Evolutionary conservation across 2,113 vertebrate species (phyloP), one percentile per base, ranked within the genome.

Genomic region (Anoplopoma fimbria): DNA sequence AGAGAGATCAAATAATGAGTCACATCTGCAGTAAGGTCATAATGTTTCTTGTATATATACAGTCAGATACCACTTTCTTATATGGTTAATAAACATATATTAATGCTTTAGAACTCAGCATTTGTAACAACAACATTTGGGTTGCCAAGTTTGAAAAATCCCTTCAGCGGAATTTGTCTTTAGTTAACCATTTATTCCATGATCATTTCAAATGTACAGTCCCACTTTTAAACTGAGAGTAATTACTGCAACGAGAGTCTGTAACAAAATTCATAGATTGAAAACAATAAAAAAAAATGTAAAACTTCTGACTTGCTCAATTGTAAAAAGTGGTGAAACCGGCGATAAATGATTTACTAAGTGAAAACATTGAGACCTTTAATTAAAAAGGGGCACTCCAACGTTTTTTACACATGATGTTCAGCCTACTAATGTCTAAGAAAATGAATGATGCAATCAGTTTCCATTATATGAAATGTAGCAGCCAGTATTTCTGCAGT

Each of bases 1-100:
- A 75, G 25, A 84, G 49, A 86, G 25, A 71, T 67, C 33, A 67
- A 74, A 74, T 27, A 49, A 29, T 49, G 21, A 49, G 14, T 74
- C 58, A 77, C 19, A 5, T 63, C 33, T 38, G 21, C 25, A 77
- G 2, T 33, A 36, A 60, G 34, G 77, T 42, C 25, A 40, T 4
- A 7, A 53, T 40, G n/a, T 36, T 13, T 25, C 2, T 21, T 34
- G 9, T 13, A 5, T 7, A 42, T 10, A 42, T 58, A 9, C 21
- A 55, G 53, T 40, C 69, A 55, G 21, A 25, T 14, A 40, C 6
- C 31, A 33, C 13, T 45, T 42, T 68, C 8, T 45, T 23, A 55
- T 21, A 25, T 25, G 23, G 17, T 40, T 42, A 61, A 60, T 45
- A 61, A 45, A 62, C 29, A 49, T 49, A 6, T 62, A 34, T 14